Base-by-base conservation (phyloP, 2,113 vertebrate species). In the Ceyx melanurus region DNA sequence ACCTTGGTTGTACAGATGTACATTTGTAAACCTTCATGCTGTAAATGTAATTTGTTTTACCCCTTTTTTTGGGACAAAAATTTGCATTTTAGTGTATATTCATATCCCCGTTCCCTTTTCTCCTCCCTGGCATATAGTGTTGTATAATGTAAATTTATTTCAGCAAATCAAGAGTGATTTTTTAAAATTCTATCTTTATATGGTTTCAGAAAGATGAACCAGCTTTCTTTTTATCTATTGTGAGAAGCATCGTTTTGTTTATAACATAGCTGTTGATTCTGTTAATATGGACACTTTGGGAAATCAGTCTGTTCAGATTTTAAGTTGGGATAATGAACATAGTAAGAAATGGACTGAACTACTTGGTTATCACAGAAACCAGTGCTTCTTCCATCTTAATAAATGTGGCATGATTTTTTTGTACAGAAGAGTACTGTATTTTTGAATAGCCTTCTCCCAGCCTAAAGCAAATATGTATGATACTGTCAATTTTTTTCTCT, bases 11-110 rank as follows among this genome's bases (percentile, higher is more conserved):
- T 99, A 99, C 99, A 99, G 98, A 98, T 99, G 99, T 99, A 99
- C 98, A 99, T 99, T 99, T 99, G 99, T 99, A 99, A 99, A 99
- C 99, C 98, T 99, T 98, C 97, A 98, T 98, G 98, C 98, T 99
- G 99, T 99, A 99, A 99, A 99, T 99, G 98, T 98, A 98, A 98
- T 98, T 98, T 98, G 98, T 99, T 99, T 99, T 98, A 98, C 98
- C 98, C 98, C 98, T 98, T 98, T 98, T 98, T 98, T 98, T 96
- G 97, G 97, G 97, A 98, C 97, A 97, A 97, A 97, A 98, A 97
- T 98, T 98, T 98, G 98, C 98, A 98, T 99, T 98, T 99, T 99
- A 98, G 98, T 99, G 98, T 99, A 99, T 99, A 99, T 99, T 99
- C 98, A 98, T 98, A 98, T 98, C 98, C 97, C 96, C 91, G 23